Base-by-base conservation (phyloP, 2,113 vertebrate species). In the Loxodonta africana region DNA sequence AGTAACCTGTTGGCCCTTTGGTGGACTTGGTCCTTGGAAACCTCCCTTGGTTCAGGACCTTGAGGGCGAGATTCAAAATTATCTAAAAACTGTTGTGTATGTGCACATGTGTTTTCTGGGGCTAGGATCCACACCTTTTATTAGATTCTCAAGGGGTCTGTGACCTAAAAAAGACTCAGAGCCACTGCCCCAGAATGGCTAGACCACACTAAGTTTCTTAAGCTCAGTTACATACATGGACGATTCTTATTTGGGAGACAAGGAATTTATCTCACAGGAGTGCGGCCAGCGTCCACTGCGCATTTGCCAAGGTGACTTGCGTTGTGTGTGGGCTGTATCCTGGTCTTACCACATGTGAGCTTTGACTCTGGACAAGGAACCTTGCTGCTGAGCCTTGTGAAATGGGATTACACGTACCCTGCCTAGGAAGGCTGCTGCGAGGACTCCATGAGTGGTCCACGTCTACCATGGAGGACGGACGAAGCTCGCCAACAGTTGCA, bases 371-470 rank as follows among this genome's bases (percentile, higher is more conserved):
- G 18, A 77, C 6, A 3, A 8, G 23, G 0, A 11, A n/a, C 37
- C 83, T 20, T 11, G 4, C 23, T 2, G 28, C 82, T 8, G 4
- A 73, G 95, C 0, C 0, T 5, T 0, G 1, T 67, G 57, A 28
- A n/a, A 17, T 0, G 33, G 48, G 63, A 15, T 0, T 0, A 48
- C 28, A 0, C 23, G 5, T 0, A 5, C n/a, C 23, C 60, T 1
- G 20, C n/a, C 65, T 0, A 1, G 1, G 18, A 76, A 83, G 90
- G 57, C 18, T 11, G n/a, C 93, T 0, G 48, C 0, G 23, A 4
- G 7, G 82, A 1, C 2, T 25, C 33, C 0, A 0, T 1, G 30
- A 6, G 25, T 0, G 0, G 53, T 0, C 20, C 26, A 1, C 0
- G 2, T 21, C 83, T 5, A 21, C 15, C 73, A 3, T 1, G 0